Evolutionary conservation across 2,797 vertebrate genomes (phyloP), one percentile per base, ranked within the genome.

Genomic region (Oophaga sylvatica): DNA sequence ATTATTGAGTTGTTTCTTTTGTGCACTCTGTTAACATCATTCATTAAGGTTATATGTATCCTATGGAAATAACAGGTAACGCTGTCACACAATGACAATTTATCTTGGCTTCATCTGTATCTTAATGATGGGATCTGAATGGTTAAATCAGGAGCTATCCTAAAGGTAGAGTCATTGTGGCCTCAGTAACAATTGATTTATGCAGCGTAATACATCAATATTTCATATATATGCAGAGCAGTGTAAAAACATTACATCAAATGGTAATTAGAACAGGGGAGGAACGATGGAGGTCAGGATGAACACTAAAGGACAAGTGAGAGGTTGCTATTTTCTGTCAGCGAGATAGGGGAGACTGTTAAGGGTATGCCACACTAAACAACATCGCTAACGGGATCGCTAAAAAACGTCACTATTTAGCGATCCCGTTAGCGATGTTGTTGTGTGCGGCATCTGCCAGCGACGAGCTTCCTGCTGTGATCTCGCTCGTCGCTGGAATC

Each of bases 181-280:
- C 78, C 78, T 80, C 16, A 31, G 26, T 35, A 20, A 62, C 4
- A 20, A 80, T 53, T 76, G 31, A 71, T 73, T 77, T 80, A 80
- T 80, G 29, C 78, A 62, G 19, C 35, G 13, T 57, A 59, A 79
- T 79, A 80, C 29, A 83, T 83, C 62, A 29, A 70, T 80, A 60
- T 80, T 80, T 35, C 78, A 56, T 86, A 87, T 78, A 79, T 88
- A 87, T 85, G 71, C 78, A 87, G 62, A 62, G 41, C 71, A 76
- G 70, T 31, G 45, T 56, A 59, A 26, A 63, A 56, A 83, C 62
- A 83, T 83, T 29, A 70, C 63, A 83, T 29, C 63, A 19, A 56
- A 70, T 83, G 81, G 41, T 83, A 26, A 68, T 56, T 83, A 57
- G 63, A 62, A 81, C 41, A 53, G 80, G 80, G 60, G 19, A 80